Evolutionary conservation across 2,113 vertebrate species (phyloP), one percentile per base, ranked within the genome.

Genomic region (Hymenochirus boettgeri): DNA sequence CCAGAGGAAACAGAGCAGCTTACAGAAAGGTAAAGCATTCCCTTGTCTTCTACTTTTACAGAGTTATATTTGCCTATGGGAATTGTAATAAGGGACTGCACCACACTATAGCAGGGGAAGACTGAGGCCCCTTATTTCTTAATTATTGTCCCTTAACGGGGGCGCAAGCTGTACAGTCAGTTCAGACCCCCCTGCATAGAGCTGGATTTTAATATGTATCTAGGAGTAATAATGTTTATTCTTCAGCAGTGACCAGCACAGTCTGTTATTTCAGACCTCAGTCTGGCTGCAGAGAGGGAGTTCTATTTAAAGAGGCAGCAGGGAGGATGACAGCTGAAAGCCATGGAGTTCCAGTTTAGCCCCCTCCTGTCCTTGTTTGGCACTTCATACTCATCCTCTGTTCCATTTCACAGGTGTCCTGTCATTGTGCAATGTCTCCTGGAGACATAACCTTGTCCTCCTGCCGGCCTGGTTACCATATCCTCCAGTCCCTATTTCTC

Each of bases 11-110:
- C 86, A 47, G 87, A 92, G 64, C 87, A 89, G 70, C 88, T 94
- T 15, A 77, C 77, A 57, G 89, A 87, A 72, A 94, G 93, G 93
- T 94, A 79, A n/a, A n/a, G n/a, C n/a, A n/a, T n/a, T n/a, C n/a
- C n/a, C n/a, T n/a, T n/a, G n/a, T n/a, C n/a, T n/a, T n/a, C n/a
- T n/a, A n/a, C n/a, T n/a, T n/a, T n/a, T n/a, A n/a, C n/a, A n/a
- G n/a, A n/a, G n/a, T n/a, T n/a, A n/a, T n/a, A n/a, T n/a, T n/a
- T n/a, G n/a, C n/a, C n/a, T n/a, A n/a, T n/a, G n/a, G n/a, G n/a
- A n/a, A n/a, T n/a, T n/a, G n/a, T n/a, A n/a, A n/a, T n/a, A n/a
- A n/a, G n/a, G n/a, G n/a, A n/a, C n/a, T n/a, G n/a, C n/a, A n/a
- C n/a, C n/a, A n/a, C n/a, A n/a, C n/a, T n/a, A n/a, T n/a, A n/a